These are phyloP conservation scores for Drosophila nr. fundita DNA, from an alignment of 2,888 invertebrate species.

Conservation along the genomic window DNA sequence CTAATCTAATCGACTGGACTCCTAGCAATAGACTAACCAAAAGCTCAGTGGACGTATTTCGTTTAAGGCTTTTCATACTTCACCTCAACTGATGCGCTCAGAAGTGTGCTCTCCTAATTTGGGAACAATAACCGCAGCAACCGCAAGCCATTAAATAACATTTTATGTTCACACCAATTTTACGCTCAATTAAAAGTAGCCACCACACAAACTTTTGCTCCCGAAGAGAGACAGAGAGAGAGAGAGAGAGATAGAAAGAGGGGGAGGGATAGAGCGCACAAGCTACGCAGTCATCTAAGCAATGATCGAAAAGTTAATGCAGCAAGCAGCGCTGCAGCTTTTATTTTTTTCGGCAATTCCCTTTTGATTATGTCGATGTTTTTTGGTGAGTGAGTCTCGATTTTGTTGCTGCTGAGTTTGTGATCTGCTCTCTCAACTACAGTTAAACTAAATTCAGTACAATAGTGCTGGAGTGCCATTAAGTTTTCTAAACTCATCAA, in stretches of 20 bases:
- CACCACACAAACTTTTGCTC: constrained; percentile 31
- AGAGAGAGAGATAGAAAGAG: background rate
- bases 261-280: background rate
- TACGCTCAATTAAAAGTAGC: constrained; percentile 57
- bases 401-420: constrained; percentile 5
- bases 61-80: background rate
- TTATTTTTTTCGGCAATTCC: constrained; percentile 32
- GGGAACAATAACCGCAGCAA: constrained; percentile 7
- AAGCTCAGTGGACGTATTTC: constrained; percentile 8
- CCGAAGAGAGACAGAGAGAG: constrained; percentile 4
- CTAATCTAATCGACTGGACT: background rate
- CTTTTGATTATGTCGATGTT: constrained; percentile 20
- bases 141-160: constrained; percentile 31
- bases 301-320: constrained; percentile 45
- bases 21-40: background rate
- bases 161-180: constrained; percentile 57
- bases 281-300: constrained; percentile 51
- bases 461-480: constrained; percentile 48
- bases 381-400: background rate
- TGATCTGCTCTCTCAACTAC: background rate
- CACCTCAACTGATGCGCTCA: constrained; percentile 5
- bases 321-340: constrained; percentile 14
- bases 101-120: background rate
- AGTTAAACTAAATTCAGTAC: constrained; percentile 4
- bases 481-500: constrained; percentile 74